These are phyloP conservation scores for Ganaspis sp. DNA, from an alignment of 1,140 invertebrate genomes.

Conservation along the genomic window DNA sequence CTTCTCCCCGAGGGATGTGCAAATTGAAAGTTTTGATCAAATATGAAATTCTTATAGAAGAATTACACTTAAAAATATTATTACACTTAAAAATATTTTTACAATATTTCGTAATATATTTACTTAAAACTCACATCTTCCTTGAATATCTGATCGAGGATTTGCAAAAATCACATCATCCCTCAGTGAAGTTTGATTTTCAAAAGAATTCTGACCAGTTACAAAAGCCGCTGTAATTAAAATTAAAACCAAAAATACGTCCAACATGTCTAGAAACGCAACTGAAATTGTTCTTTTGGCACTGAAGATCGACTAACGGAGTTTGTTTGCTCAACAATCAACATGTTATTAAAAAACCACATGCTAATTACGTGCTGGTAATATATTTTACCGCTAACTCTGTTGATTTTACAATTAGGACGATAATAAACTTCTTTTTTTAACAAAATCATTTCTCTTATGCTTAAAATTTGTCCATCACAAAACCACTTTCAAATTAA, in stretches of 20 bases:
- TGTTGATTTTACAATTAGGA: constrained; percentile 14
- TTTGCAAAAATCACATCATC: constrained; percentile 45
- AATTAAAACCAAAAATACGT: constrained; percentile 38
- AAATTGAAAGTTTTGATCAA: too few species aligned
- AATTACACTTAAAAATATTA: too few species aligned
- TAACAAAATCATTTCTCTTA: neutral
- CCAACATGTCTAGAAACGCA: constrained; percentile 48
- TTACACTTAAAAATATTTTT: too few species aligned
- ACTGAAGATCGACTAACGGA: constrained; percentile 50
- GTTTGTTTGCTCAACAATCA: constrained; percentile 38
- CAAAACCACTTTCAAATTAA: too few species aligned
- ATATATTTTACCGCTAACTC: constrained; percentile 13
- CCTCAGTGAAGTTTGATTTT: constrained; percentile 35
- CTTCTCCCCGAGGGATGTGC: neutral
- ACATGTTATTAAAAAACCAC: neutral
- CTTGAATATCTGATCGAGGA: constrained; percentile 34
- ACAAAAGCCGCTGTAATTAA: constrained; percentile 39
- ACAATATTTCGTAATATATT: too few species aligned
- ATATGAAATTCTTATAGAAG: too few species aligned
- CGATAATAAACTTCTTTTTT: neutral
- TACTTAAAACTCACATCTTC: constrained; percentile 55
- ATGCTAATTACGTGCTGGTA: neutral
- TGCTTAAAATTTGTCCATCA: too few species aligned
- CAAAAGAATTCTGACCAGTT: constrained; percentile 43
- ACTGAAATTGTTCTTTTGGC: constrained; percentile 36